Percentiles rank a stretch among this genome's conserved stretches.
phyloP scores from a whole-genome alignment of 2,888 invertebrate species.

The Tanytarsus gracilentus region DNA sequence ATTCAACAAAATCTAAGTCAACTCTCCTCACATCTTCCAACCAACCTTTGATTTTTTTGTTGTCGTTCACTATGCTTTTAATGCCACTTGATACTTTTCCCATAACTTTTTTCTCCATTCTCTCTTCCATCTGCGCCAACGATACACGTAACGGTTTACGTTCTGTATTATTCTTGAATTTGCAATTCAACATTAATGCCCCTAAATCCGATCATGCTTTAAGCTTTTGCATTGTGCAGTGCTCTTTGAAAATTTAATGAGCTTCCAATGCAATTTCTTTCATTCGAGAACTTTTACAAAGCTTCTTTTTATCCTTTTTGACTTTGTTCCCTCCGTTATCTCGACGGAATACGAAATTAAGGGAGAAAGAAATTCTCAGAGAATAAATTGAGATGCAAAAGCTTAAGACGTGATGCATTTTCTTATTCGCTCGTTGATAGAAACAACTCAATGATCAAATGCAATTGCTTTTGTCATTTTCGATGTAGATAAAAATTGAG shows the following conservation, averaged over 20 bases:
- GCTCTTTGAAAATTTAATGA: conserved; percentile 2
- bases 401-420: too few species aligned
- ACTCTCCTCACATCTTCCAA: not conserved
- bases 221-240: not conserved
- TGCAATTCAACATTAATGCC: not conserved
- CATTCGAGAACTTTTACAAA: not conserved
- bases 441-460: too few species aligned
- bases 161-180: not conserved
- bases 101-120: not conserved
- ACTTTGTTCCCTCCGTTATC: too few species aligned
- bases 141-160: too few species aligned
- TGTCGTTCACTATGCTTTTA: conserved; percentile 5
- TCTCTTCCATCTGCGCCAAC: not conserved
- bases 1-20: too few species aligned
- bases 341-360: too few species aligned
- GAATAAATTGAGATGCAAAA: too few species aligned
- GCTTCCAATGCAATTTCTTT: not conserved
- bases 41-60: not conserved
- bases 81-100: conserved; percentile 15
- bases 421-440: too few species aligned
- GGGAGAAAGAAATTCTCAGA: too few species aligned
- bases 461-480: too few species aligned
- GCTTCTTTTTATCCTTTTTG: too few species aligned
- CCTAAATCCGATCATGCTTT: conserved; percentile 2
- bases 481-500: too few species aligned